These are phyloP conservation scores for Pycnomerus fuliginosus DNA, from an alignment of 2,888 invertebrate genomes.

Conservation along the genomic window DNA sequence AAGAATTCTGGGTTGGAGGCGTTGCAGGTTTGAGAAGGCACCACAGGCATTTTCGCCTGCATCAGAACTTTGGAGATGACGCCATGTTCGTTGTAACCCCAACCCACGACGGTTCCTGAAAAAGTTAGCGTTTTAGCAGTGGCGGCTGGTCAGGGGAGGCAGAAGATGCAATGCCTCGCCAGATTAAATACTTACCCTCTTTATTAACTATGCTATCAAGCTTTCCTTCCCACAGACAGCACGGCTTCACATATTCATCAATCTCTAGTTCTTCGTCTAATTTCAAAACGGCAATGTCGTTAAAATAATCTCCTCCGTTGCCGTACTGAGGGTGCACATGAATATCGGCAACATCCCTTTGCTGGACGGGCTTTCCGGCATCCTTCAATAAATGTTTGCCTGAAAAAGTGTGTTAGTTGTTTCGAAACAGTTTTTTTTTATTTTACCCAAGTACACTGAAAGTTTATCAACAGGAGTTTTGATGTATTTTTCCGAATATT, in stretches of 20 bases:
- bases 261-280: constrained; percentile 55
- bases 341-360: constrained; percentile 51
- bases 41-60: constrained; percentile 62
- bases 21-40: constrained; percentile 60
- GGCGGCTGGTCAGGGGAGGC: no score
- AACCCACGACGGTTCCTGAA: constrained; percentile 48
- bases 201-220: constrained; percentile 35
- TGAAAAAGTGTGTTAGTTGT: constrained; percentile 25
- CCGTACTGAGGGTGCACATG: constrained; percentile 51
- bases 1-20: constrained; percentile 63
- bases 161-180: background rate
- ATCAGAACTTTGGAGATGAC: constrained; percentile 58
- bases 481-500: constrained; percentile 48
- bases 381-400: constrained; percentile 44
- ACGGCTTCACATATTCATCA: constrained; percentile 57
- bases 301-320: constrained; percentile 46
- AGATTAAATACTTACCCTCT: constrained; percentile 31
- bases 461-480: constrained; percentile 41
- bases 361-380: constrained; percentile 54
- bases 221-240: constrained; percentile 58
- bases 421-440: background rate
- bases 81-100: constrained; percentile 60
- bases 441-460: constrained; percentile 46
- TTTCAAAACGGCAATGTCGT: constrained; percentile 59
- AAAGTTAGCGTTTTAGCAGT: no score